phyloP scores from a whole-genome alignment of 1,140 invertebrate genomes.

The Macrocentrus cingulum region DNA sequence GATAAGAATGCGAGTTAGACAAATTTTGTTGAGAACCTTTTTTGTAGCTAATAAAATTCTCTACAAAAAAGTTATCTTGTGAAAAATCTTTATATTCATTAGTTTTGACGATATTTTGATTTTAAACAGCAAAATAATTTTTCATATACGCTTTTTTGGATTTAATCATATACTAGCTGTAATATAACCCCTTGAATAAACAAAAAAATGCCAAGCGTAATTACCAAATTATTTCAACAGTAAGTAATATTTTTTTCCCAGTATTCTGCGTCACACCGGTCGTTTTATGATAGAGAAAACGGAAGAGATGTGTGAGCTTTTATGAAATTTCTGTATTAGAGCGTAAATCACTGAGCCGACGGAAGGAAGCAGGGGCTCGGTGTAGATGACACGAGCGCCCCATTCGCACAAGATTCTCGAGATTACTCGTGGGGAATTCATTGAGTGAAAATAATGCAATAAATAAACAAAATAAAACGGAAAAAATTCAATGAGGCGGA shows the following conservation, averaged over 20 bases:
- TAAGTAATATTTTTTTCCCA: no score
- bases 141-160: no score
- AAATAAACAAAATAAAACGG: neutral
- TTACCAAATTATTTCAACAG: no score
- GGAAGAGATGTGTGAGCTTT: slow-evolving; percentile 19
- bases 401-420: neutral
- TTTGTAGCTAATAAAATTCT: no score
- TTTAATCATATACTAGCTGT: neutral
- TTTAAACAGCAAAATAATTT: no score
- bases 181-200: neutral
- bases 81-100: no score
- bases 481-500: neutral
- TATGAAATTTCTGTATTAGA: slow-evolving; percentile 38
- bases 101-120: no score
- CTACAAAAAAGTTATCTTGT: no score
- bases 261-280: no score
- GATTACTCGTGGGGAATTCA: slow-evolving; percentile 12
- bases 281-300: neutral
- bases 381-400: slow-evolving; percentile 11
- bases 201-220: neutral
- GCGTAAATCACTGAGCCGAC: slow-evolving; percentile 25
- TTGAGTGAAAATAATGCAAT: slow-evolving; percentile 6
- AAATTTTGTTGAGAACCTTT: no score
- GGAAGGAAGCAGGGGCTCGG: neutral
- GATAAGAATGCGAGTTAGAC: no score